Conservation (phyloP, 2,888 invertebrate genomes). For the Nomada fucata region DNA sequence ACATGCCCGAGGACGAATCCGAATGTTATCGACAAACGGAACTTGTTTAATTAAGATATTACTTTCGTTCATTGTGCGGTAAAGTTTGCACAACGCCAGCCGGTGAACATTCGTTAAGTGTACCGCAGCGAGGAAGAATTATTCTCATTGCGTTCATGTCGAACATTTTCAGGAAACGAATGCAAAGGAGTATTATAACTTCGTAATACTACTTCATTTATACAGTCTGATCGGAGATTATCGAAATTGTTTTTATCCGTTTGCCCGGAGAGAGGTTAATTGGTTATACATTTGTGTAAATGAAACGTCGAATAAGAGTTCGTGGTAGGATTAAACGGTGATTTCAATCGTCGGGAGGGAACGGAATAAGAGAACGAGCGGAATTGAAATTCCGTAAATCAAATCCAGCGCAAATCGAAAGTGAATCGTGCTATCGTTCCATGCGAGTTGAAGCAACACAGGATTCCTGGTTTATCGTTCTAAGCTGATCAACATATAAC, state of each 20-base stretch:
- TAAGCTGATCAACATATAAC: conserved; percentile 8
- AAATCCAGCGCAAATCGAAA: conserved; percentile 10
- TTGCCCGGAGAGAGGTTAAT: background rate
- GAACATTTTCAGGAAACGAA: too few relatives aligned
- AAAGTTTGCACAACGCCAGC: too few relatives aligned
- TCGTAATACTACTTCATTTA: background rate
- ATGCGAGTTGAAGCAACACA: conserved; percentile 3
- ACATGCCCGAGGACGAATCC: too few relatives aligned
- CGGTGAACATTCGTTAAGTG: too few relatives aligned
- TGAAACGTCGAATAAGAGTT: conserved; percentile 12
- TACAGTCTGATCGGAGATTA: background rate
- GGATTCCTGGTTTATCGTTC: conserved; percentile 10
- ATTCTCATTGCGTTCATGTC: too few relatives aligned
- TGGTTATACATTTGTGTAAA: conserved; percentile 7
- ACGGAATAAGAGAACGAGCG: background rate
- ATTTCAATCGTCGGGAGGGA: conserved; percentile 9
- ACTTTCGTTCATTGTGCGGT: too few relatives aligned
- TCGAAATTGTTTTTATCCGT: background rate
- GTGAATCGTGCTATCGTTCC: conserved; percentile 15
- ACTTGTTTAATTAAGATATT: too few relatives aligned
- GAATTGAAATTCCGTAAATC: conserved; percentile 39
- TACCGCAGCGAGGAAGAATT: too few relatives aligned
- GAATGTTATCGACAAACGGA: too few relatives aligned
- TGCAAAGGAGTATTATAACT: too few relatives aligned
- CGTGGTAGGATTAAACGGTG: conserved; percentile 13